A percentile compares a stretch with the other conserved stretches of the same genome.
Conservation (phyloP, 2,113 vertebrate species). For the Podarcis muralis region DNA sequence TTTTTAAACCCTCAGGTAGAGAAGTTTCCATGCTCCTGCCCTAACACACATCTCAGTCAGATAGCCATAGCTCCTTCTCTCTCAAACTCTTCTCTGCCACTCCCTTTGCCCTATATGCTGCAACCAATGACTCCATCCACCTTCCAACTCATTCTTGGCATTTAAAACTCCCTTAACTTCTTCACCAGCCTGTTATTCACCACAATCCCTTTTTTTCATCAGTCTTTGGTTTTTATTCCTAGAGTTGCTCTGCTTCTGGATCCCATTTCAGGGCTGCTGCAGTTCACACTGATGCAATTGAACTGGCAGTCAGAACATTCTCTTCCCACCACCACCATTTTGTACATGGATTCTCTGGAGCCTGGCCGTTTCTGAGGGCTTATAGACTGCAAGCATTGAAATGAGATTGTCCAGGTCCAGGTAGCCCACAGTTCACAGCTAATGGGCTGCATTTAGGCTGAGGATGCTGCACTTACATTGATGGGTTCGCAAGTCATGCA, state of each 20-base stretch:
- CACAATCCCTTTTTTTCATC: not conserved
- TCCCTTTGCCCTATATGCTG: no score
- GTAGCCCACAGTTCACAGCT: not conserved
- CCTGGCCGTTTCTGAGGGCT: not conserved
- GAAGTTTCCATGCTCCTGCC: no score
- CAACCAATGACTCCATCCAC: no score
- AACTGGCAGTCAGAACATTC: not conserved
- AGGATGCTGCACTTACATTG: not conserved
- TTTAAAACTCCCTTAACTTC: no score
- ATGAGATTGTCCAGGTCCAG: not conserved
- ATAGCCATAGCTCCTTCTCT: not conserved
- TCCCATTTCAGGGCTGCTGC: no score
- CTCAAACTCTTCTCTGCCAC: no score
- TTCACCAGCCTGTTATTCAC: not conserved
- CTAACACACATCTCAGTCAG: no score
- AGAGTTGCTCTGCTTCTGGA: no score
- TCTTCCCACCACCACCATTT: not conserved
- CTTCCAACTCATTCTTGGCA: no score
- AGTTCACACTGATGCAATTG: not conserved
- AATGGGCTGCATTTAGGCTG: not conserved
- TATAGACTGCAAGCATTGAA: not conserved
- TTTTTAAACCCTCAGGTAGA: no score
- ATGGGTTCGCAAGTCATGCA: not conserved
- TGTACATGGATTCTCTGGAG: not conserved
- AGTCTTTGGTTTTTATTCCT: not conserved